Base-by-base conservation (phyloP, 37 sponge, comb jelly and placozoan species). In the Cladorhizidae sp. region DNA sequence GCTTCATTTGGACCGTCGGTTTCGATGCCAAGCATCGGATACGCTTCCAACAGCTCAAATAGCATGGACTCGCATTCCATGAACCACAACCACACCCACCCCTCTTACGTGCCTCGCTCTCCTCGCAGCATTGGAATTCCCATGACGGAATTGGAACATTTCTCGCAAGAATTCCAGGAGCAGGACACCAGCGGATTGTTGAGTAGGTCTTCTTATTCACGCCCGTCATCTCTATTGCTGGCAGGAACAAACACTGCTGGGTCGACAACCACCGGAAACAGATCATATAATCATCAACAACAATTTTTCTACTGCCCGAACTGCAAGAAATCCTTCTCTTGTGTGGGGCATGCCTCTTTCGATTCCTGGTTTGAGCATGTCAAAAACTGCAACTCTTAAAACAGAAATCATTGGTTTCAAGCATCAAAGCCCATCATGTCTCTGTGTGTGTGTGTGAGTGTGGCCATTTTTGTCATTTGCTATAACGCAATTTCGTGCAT, bases 301-400 rank as follows among this genome's bases (percentile, higher is more conserved):
- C 45, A 21, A 41, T 45, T n/a, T 2, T 71, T 74, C 28, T 51
- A 41, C 8, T 74, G 74, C 35, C 56, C 74, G 1, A 74, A 54
- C 43, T 74, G 74, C 28, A 51, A 54, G 25, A 51, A 74, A 32
- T 2, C 40, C 14, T 74, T 74, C 18, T 14, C 54, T 6, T 55
- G 28, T 31, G 7, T 9, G 9, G 62, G 49, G 37, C 55, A 17
- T 23, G 43, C 41, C 6, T 20, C 17, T 1, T 77, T 77, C 42
- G 78, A 77, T 2, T 18, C 40, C 6, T 77, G 78, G 78, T 77
- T 77, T 20, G 78, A 77, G 2, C 78, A 77, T 40, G 36, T 77
- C 11, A 59, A 43, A 12, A 43, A 28, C n/a, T 77, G 67, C 67
- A 65, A 11, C 31, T 35, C 49, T 5, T 45, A 9, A 45, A 45